These are phyloP conservation scores for Brenthis daphne DNA, from an alignment of 2,888 invertebrate genomes.

Conservation along the genomic window DNA sequence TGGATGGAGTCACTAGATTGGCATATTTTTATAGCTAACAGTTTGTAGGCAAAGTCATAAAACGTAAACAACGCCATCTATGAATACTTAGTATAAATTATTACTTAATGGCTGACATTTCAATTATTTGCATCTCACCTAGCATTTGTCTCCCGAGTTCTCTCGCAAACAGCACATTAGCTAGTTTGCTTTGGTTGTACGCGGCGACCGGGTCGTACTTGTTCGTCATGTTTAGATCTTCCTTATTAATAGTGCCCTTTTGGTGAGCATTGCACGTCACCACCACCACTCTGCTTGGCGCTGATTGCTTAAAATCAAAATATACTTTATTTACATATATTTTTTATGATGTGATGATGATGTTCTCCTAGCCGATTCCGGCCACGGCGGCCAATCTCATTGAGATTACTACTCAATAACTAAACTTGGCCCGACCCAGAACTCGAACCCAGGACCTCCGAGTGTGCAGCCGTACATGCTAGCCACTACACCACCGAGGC, in stretches of 20 bases:
- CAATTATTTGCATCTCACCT: slow-evolving; percentile 65
- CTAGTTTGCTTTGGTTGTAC: slow-evolving; percentile 91
- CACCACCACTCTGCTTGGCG: slow-evolving; percentile 89
- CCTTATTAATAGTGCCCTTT: slow-evolving; percentile 85
- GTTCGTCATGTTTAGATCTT: slow-evolving; percentile 86
- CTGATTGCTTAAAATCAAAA: slow-evolving; percentile 70
- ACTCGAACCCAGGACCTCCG: no score
- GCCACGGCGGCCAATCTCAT: no score
- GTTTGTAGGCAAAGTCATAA: no score
- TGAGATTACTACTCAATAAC: no score
- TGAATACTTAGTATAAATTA: not conserved
- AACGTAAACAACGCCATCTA: no score
- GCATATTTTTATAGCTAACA: no score
- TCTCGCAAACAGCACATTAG: slow-evolving; percentile 87
- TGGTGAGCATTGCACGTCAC: slow-evolving; percentile 87
- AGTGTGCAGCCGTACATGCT: no score
- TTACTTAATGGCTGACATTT: not conserved
- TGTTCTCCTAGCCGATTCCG: no score
- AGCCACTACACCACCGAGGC: no score
- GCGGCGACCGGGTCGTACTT: slow-evolving; percentile 85
- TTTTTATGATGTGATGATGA: not conserved
- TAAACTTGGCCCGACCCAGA: no score
- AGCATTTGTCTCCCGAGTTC: slow-evolving; percentile 85
- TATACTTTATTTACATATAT: not conserved
- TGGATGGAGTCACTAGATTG: no score